phyloP scores from a whole-genome alignment of 2,113 vertebrate species.

The Tiliqua scincoides region DNA sequence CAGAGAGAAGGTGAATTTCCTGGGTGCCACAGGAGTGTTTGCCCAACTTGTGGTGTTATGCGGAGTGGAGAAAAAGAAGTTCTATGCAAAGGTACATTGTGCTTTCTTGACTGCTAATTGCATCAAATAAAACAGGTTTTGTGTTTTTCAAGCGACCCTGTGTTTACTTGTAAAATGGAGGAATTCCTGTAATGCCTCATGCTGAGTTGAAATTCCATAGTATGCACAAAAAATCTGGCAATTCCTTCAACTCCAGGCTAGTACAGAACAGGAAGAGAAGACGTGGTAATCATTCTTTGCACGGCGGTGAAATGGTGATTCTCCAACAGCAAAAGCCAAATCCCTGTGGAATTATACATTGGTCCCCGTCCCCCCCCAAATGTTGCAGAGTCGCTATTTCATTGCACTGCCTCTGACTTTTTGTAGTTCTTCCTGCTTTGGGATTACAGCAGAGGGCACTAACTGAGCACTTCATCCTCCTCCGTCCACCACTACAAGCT shows the following conservation, averaged over 20 bases:
- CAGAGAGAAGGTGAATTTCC: background rate
- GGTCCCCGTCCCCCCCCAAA: too few relatives aligned
- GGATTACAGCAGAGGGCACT: background rate
- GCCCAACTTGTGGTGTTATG: slow-evolving; percentile 34
- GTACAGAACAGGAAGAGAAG: background rate
- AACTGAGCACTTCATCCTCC: background rate
- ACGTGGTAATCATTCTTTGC: background rate
- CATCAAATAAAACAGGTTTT: slow-evolving; percentile 52
- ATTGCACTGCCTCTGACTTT: too few relatives aligned
- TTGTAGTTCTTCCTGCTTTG: background rate
- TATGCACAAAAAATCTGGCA: slow-evolving; percentile 58
- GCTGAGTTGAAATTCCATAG: slow-evolving; percentile 60
- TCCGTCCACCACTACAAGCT: too few relatives aligned
- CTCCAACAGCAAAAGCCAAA: background rate
- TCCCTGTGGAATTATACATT: too few relatives aligned
- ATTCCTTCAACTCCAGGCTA: background rate
- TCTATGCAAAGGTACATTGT: slow-evolving; percentile 48
- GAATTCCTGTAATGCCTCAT: slow-evolving; percentile 38
- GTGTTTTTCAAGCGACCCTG: slow-evolving; percentile 52
- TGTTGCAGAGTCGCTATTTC: background rate
- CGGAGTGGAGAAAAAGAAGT: slow-evolving; percentile 18
- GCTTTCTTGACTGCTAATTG: slow-evolving; percentile 61
- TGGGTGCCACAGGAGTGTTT: slow-evolving; percentile 9
- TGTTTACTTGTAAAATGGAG: slow-evolving; percentile 69
- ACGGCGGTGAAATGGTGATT: background rate